Base-by-base conservation (phyloP, 2,888 invertebrate genomes). In the Chromoteleia sp. region DNA sequence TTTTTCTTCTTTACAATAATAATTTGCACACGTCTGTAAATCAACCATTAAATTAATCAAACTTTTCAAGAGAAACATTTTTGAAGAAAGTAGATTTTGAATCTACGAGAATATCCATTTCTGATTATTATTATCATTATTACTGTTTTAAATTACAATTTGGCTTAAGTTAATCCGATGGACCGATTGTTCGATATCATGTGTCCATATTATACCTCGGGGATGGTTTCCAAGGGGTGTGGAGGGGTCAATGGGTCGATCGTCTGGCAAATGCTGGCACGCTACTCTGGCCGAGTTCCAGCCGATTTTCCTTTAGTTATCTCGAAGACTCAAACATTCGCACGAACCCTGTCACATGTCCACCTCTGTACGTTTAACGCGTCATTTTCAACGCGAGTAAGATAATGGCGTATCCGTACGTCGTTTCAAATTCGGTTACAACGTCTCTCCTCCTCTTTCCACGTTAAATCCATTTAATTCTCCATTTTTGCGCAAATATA, bases 211-310 rank as follows among this genome's bases (percentile, higher is more conserved):
- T 71, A 65, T 58, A 65, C 12, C 33, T 56, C 17, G 30, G 7
- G 48, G 41, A 19, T 65, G 58, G 39, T n/a, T 74, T 25, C 48
- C 29, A 7, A 0, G 14, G 15, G 30, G 3, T 2, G 21, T 8
- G 15, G 33, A 19, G 50, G 50, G 63, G 70, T 61, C 70, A 70
- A 63, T 25, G 43, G 70, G 56, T 78, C 71, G 68, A 58, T 78
- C 80, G 79, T 77, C 80, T 82, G 79, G 73, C 54, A 81, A 84
- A 81, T 84, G 84, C 83, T 85, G 85, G 86, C 85, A 85, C 54
- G 58, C 48, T 61, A 63, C 56, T 54, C 83, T 86, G 86, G 85
- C 85, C 68, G 50, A 50, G 68, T 75, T 85, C 86, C 86, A 86
- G 84, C 63, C 84, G 81, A 83, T 84, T 81, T 84, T 78, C 77